phyloP scores from a whole-genome alignment of 2,113 vertebrate genomes.

The Eolophus roseicapilla region DNA sequence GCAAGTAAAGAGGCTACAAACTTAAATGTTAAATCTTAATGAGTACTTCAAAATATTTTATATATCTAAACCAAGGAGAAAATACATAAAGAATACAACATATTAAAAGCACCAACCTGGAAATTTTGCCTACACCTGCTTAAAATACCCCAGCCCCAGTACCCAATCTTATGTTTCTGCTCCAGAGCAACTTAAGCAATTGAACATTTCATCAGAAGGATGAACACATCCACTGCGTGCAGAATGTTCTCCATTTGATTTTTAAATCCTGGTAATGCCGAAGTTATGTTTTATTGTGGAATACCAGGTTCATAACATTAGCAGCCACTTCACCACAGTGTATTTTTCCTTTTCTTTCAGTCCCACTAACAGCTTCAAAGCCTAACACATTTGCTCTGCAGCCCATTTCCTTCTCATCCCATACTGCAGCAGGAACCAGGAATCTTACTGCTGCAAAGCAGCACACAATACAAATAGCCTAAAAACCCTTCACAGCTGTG shows the following conservation, averaged over 20 bases:
- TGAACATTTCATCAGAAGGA: background rate
- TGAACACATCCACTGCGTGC: background rate
- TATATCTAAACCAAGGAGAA: background rate
- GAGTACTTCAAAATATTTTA: background rate
- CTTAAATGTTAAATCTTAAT: background rate
- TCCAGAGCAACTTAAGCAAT: background rate
- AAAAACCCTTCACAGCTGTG: background rate
- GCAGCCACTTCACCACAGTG: background rate
- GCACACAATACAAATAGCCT: background rate
- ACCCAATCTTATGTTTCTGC: background rate
- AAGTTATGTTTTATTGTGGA: background rate
- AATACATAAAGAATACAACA: background rate
- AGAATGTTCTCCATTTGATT: background rate
- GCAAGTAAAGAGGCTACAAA: background rate
- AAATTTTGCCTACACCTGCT: background rate
- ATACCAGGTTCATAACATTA: background rate
- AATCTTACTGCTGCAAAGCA: background rate
- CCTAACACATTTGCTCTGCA: background rate
- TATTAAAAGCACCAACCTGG: background rate
- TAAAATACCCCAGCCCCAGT: background rate
- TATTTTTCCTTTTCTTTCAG: background rate
- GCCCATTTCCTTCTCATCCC: background rate
- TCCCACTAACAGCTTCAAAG: background rate
- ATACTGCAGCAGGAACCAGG: background rate
- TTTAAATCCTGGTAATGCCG: background rate